A percentile compares a stretch with the other conserved stretches of the same genome.
These are phyloP conservation scores for Octodonta nipae DNA, from an alignment of 2,888 invertebrate species.

Conservation along the genomic window DNA sequence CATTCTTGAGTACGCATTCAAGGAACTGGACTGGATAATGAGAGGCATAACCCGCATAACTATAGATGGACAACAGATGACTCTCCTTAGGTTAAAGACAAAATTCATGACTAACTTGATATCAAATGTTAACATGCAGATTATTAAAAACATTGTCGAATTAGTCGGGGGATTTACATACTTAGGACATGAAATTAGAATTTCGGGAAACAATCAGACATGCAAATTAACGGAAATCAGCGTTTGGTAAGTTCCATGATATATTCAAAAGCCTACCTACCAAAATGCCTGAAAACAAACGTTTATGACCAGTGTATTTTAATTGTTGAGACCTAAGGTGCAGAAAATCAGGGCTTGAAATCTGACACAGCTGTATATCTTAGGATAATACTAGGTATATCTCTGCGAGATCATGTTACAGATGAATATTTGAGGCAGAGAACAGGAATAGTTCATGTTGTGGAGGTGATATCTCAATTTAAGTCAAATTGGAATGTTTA, in stretches of 20 bases:
- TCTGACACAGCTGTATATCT: background rate
- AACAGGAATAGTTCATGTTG: background rate
- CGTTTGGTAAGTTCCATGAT: background rate
- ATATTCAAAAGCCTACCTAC: background rate
- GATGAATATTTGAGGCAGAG: background rate
- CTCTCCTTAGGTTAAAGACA: constrained; percentile 1
- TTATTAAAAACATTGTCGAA: constrained; percentile 1
- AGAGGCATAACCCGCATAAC: background rate
- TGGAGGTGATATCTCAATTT: background rate
- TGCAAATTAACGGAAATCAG: constrained; percentile 1
- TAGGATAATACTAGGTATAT: background rate
- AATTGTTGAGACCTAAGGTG: background rate
- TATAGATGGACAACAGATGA: background rate
- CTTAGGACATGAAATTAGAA: constrained; percentile 1
- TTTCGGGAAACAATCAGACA: constrained; percentile 1
- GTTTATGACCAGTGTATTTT: constrained; percentile 1
- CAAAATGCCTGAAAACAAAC: constrained; percentile 1
- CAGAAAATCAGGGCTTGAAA: background rate
- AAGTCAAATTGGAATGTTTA: background rate
- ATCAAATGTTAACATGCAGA: constrained; percentile 1
- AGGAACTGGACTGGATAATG: no score
- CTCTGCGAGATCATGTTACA: background rate
- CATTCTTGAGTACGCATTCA: constrained; percentile 1
- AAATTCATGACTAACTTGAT: constrained; percentile 1
- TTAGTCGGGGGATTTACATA: constrained; percentile 1